Evolutionary conservation across 2,888 invertebrate genomes (phyloP), one percentile per base, ranked within the genome.

Genomic region (Archips xylosteana): DNA sequence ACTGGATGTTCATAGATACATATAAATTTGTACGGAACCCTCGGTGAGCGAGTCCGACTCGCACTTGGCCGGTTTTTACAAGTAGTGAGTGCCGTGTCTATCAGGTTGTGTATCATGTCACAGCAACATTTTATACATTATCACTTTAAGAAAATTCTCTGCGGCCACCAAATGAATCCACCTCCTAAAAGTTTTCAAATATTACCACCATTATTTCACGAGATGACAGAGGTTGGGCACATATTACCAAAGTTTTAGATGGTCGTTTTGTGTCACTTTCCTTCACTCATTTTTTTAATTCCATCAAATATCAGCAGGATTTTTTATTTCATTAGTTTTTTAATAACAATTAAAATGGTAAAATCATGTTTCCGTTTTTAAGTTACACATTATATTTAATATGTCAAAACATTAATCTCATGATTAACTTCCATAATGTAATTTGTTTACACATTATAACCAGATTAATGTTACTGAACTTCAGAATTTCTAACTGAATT

Each of bases 201-300:
- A 94, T 93, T 92, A 92, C 89, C 89, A 88, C 90, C 94, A 94
- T 94, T 94, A 94, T 93, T 93, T 93, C 87, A 91, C 81, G 84
- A 89, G 92, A 92, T 92, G 92, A 92, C 93, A 92, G 89, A 92
- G 94, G 92, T 91, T 90, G 92, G 91, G 92, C 93, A 91, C 94
- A 94, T 94, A 94, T 94, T 94, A 93, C 91, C 84, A 92, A 94
- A 94, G 92, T 94, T 94, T 83, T 79, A 82, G 81, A 84, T 81
- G 85, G 85, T 83, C 85, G 84, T 85, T 88, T 84, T 83, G 85
- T 87, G 88, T 87, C 90, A 89, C 59, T 15, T 49, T 78, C 57
- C 83, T 85, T 84, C 82, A 87, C 86, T 88, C 85, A 88, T 88
- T 91, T 89, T 90, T 90, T 85, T 82, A 86, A 83, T 71, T 80